Evolutionary conservation across 1,140 invertebrate species (phyloP).

Genomic region (Drosophila tropicalis): DNA sequence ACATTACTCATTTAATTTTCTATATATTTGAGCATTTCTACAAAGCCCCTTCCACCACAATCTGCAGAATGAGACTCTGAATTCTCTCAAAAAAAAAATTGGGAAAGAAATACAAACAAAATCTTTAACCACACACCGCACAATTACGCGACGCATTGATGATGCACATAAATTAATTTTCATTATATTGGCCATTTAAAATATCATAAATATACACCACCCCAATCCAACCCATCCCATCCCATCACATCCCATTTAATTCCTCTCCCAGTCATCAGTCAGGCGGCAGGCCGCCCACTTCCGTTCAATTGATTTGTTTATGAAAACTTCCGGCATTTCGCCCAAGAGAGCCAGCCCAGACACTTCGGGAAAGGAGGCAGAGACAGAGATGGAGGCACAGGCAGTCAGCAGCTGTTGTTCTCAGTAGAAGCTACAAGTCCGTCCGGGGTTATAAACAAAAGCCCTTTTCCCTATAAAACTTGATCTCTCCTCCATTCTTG

Average conservation of each 20-base stretch:
- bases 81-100: background rate
- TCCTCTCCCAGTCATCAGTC: slow-evolving; percentile 28
- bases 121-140: slow-evolving; percentile 25
- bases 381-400: background rate
- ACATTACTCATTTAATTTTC: background rate
- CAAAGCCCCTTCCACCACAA: background rate
- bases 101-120: background rate
- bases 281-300: slow-evolving; percentile 55
- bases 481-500: too few species aligned
- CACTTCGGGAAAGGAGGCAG: background rate
- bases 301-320: slow-evolving; percentile 80
- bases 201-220: slow-evolving; percentile 60
- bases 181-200: slow-evolving; percentile 36
- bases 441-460: slow-evolving; percentile 55
- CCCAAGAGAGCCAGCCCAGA: slow-evolving; percentile 8
- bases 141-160: slow-evolving; percentile 29
- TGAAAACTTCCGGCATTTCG: slow-evolving; percentile 69
- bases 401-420: slow-evolving; percentile 29
- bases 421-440: slow-evolving; percentile 9
- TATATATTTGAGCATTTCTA: background rate
- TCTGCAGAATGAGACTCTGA: background rate
- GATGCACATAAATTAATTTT: slow-evolving; percentile 44
- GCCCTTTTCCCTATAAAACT: slow-evolving; percentile 36
- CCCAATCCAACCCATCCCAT: slow-evolving; percentile 5
- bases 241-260: slow-evolving; percentile 2